Evolutionary conservation across 30 jellyfish, hydroid and myxozoan species (phyloP).

Genomic region (Catostylus mosaicus): DNA sequence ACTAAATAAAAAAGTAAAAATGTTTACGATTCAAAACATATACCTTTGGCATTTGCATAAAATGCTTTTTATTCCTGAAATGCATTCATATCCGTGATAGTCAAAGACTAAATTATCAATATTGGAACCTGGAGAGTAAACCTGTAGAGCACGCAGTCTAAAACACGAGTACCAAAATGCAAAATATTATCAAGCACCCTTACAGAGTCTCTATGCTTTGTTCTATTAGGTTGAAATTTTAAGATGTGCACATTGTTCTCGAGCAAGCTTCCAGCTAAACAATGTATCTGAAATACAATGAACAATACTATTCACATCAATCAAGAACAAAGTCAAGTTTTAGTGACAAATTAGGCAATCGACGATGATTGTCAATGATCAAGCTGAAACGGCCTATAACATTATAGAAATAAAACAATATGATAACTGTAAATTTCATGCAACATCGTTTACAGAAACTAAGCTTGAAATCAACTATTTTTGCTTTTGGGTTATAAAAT

Average conservation of each 20-base stretch:
- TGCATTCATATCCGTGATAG: background rate
- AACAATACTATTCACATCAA: too few relatives aligned
- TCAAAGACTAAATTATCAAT: background rate
- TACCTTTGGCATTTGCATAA: background rate
- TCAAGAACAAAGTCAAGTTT: too few relatives aligned
- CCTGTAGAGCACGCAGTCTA: background rate
- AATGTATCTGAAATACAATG: slow-evolving; percentile 39
- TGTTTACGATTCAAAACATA: too few relatives aligned
- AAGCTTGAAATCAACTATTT: background rate
- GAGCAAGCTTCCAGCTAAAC: slow-evolving; percentile 67
- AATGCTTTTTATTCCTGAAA: background rate
- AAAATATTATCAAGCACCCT: background rate
- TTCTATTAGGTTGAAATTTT: slow-evolving; percentile 52
- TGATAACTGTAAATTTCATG: background rate
- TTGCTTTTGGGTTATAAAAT: too few relatives aligned
- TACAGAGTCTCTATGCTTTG: slow-evolving; percentile 16
- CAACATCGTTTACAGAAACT: background rate
- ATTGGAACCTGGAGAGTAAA: background rate
- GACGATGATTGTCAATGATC: background rate
- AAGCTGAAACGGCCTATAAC: background rate
- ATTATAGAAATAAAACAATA: background rate
- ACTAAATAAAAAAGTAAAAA: too few relatives aligned
- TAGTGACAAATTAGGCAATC: background rate
- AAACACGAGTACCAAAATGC: background rate
- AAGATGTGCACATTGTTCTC: slow-evolving; percentile 64